Conservation (phyloP, 2,113 vertebrate genomes). For the Cottus gobio region DNA sequence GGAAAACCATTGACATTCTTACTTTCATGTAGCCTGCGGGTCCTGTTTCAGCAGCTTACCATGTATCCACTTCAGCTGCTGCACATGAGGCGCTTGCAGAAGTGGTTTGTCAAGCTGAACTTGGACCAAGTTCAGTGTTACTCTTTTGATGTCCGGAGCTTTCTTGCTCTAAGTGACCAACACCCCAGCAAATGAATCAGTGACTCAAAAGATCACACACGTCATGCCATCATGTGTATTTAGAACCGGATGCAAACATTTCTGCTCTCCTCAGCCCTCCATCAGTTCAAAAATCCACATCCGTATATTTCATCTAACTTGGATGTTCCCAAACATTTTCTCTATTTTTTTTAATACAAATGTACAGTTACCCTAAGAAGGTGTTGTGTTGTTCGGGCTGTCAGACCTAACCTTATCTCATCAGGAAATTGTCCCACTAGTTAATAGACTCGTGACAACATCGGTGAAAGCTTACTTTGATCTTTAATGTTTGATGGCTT, state of each 20-base stretch:
- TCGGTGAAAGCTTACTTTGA: no score
- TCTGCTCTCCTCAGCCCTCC: not conserved
- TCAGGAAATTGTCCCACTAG: no score
- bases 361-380: not conserved
- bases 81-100: slow-evolving; percentile 27
- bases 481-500: no score
- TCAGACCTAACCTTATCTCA: no score
- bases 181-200: slow-evolving; percentile 25
- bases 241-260: not conserved
- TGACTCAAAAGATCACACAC: slow-evolving; percentile 19
- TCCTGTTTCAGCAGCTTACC: slow-evolving; percentile 28
- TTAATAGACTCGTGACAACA: no score
- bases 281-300: not conserved
- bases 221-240: slow-evolving; percentile 12
- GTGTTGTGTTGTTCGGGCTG: not conserved
- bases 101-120: slow-evolving; percentile 39
- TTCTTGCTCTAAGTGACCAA: slow-evolving; percentile 15
- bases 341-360: not conserved
- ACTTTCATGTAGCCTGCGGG: slow-evolving; percentile 19
- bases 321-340: not conserved
- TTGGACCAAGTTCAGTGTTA: slow-evolving; percentile 37
- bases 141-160: slow-evolving; percentile 23
- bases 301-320: no score
- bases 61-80: slow-evolving; percentile 9
- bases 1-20: slow-evolving; percentile 46